These are phyloP conservation scores for Campaea margaritaria DNA, from an alignment of 2,888 invertebrate species.

Conservation along the genomic window DNA sequence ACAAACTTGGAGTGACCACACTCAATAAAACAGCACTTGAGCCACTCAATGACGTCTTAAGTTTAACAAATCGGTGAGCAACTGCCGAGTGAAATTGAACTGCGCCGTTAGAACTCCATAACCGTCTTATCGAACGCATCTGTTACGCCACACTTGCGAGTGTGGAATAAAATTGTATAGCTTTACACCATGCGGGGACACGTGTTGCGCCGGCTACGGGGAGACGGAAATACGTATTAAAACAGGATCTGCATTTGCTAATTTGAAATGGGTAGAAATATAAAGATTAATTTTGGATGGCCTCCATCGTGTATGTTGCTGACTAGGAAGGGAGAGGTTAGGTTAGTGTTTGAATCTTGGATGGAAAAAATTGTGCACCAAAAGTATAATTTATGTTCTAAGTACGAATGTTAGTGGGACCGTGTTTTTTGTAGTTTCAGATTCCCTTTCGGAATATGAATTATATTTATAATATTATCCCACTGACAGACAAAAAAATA, in stretches of 20 bases:
- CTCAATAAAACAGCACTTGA: conserved; percentile 30
- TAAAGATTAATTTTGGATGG: no score
- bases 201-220: conserved; percentile 21
- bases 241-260: neutral
- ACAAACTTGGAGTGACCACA: conserved; percentile 15
- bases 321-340: no score
- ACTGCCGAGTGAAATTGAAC: conserved; percentile 33
- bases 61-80: conserved; percentile 33
- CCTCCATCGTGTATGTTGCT: no score
- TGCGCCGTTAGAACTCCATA: conserved; percentile 27
- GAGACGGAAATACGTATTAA: neutral
- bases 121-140: conserved; percentile 18
- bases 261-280: neutral
- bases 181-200: conserved; percentile 18
- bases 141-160: conserved; percentile 1
- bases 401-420: no score
- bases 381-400: no score
- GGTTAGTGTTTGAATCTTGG: no score
- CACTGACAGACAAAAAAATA: no score
- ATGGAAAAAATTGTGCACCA: no score
- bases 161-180: conserved; percentile 30
- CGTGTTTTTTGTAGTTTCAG: no score
- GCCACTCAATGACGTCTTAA: conserved; percentile 22
- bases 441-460: no score
- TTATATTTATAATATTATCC: no score